These are phyloP conservation scores for Chromis chromis DNA, from an alignment of 2,797 vertebrate species.

Conservation along the genomic window DNA sequence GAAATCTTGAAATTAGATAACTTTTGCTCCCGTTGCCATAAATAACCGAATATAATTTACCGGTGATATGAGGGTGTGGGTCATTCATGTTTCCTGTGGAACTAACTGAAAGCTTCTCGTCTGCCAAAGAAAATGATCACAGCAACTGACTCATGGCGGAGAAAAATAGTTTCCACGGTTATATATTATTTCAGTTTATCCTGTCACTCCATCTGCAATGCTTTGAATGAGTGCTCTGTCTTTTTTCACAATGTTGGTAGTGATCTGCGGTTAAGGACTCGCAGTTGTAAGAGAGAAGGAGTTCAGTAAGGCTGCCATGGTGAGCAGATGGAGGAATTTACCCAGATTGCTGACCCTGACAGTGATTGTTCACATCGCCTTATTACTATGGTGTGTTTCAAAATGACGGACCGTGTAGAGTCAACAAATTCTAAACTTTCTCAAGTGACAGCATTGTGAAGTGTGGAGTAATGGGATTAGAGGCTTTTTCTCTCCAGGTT, in stretches of 20 bases:
- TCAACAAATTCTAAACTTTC: conserved; percentile 58
- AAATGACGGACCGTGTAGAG: conserved; percentile 46
- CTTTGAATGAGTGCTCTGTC: conserved; percentile 16
- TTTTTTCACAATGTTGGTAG: conserved; percentile 4
- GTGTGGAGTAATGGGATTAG: conserved; percentile 72
- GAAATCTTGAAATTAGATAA: conserved; percentile 26
- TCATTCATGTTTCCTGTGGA: conserved; percentile 73
- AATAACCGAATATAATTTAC: conserved; percentile 55
- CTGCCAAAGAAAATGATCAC: conserved; percentile 74
- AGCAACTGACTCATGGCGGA: conserved; percentile 48
- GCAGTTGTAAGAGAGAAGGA: conserved; percentile 8
- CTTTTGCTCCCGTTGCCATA: conserved; percentile 28
- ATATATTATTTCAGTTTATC: conserved; percentile 65
- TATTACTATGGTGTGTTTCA: conserved; percentile 37
- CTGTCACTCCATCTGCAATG: conserved; percentile 49
- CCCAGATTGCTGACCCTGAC: conserved; percentile 63
- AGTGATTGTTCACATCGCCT: conserved; percentile 58
- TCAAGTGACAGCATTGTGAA: conserved; percentile 68
- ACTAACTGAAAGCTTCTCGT: conserved; percentile 46
- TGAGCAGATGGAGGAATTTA: conserved; percentile 67
- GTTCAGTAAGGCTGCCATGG: conserved; percentile 49
- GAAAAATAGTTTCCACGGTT: conserved; percentile 65
- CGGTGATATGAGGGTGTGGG: conserved; percentile 62
- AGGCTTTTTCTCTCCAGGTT: background rate
- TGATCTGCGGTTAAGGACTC: conserved; percentile 42